A percentile compares a stretch with the other conserved stretches of the same genome.
Conservation (phyloP, 2,113 vertebrate species). For the Boulengerochromis microlepis region DNA sequence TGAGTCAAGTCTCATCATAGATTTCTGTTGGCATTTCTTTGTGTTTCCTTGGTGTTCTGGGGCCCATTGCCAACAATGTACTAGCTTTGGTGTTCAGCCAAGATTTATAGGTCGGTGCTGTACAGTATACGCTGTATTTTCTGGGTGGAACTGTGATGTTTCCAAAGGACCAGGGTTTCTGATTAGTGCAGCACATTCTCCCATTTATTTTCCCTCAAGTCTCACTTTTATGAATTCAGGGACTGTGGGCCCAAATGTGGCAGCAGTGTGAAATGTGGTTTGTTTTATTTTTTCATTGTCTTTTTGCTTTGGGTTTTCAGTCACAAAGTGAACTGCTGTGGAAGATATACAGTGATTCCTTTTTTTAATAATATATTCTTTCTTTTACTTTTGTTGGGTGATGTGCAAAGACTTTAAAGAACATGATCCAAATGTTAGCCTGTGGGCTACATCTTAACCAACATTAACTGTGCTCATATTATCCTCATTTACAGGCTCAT, state of each 20-base stretch:
- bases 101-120: conserved; percentile 18
- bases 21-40: not conserved
- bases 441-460: not conserved
- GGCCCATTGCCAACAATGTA: not conserved
- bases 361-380: not conserved
- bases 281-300: not conserved
- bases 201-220: conserved; percentile 33
- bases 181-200: conserved; percentile 32
- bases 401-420: not conserved
- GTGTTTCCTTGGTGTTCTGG: not conserved
- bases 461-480: not conserved
- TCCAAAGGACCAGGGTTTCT: not conserved
- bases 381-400: not conserved
- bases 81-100: not conserved
- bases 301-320: not conserved
- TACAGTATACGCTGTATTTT: not conserved
- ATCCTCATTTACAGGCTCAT: not conserved
- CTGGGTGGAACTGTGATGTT: not conserved
- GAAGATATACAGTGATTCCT: not conserved
- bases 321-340: not conserved
- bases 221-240: conserved; percentile 55
- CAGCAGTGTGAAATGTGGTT: not conserved
- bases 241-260: conserved; percentile 30
- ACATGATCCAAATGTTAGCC: not conserved
- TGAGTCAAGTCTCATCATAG: not conserved